Base-by-base conservation (phyloP, 2,113 vertebrate genomes). In the Nannospalax galili region DNA sequence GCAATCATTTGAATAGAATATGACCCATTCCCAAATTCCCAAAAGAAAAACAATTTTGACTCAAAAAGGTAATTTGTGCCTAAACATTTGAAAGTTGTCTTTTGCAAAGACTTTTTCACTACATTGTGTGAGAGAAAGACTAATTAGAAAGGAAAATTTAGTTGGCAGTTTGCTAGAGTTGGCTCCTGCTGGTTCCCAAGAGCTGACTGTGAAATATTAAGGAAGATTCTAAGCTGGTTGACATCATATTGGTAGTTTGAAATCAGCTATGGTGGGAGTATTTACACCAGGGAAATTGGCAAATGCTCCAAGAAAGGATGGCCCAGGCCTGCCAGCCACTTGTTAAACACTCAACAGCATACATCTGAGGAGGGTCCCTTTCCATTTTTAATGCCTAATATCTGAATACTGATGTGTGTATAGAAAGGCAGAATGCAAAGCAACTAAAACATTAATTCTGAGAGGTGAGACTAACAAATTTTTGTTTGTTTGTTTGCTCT, bases 21-120 rank as follows among this genome's bases (percentile, higher is more conserved):
- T 40, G 75, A 94, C 35, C 60, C 48, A 30, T 48, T 65, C 92
- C 64, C 67, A 45, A 17, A 77, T 90, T 84, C 58, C 77, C 30
- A 82, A 93, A 93, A 79, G 91, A 73, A 94, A 95, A 60, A 86
- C n/a, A 40, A 84, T 88, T 93, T 88, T 74, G 58, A 92, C 70
- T 72, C n/a, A 22, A 64, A 81, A 60, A 88, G 88, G 62, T 48
- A 84, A 92, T 84, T 75, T 78, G 92, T n/a, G n/a, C n/a, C n/a
- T n/a, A n/a, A n/a, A n/a, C n/a, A n/a, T n/a, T n/a, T n/a, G n/a
- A n/a, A n/a, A n/a, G n/a, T n/a, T n/a, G n/a, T n/a, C n/a, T n/a
- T n/a, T n/a, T n/a, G n/a, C 70, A 72, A 84, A 81, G 92, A 94
- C 20, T 58, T 91, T 22, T 62, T 70, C 16, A 56, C 32, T 48